These are phyloP conservation scores for Coregonus suidteri DNA, from an alignment of 2,797 vertebrate species.

Conservation along the genomic window DNA sequence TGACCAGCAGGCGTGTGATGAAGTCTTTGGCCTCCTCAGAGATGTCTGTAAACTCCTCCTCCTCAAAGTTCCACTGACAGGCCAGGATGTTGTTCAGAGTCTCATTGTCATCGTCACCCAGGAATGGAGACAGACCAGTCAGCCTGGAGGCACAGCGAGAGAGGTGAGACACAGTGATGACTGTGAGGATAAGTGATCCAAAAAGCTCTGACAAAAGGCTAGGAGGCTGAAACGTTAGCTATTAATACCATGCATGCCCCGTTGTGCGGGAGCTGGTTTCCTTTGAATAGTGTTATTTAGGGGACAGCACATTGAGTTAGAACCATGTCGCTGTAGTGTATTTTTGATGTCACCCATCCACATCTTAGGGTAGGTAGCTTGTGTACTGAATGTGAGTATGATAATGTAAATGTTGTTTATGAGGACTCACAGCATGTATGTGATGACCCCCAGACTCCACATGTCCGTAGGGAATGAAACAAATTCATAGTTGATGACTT, in stretches of 20 bases:
- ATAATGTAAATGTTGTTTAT: not conserved
- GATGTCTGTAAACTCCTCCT: slow-evolving; percentile 86
- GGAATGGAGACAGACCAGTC: slow-evolving; percentile 92
- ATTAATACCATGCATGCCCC: too few species aligned
- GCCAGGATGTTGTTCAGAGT: slow-evolving; percentile 94
- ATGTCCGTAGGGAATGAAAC: slow-evolving; percentile 98
- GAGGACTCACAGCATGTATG: slow-evolving; percentile 93
- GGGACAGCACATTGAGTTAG: not conserved
- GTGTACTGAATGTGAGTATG: not conserved
- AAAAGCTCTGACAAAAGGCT: too few species aligned
- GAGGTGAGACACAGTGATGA: not conserved
- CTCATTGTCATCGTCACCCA: slow-evolving; percentile 94
- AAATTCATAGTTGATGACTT: slow-evolving; percentile 98
- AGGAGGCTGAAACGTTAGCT: too few species aligned
- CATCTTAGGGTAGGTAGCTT: too few species aligned
- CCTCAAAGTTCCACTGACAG: slow-evolving; percentile 93
- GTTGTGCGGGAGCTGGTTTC: too few species aligned
- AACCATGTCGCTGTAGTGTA: not conserved
- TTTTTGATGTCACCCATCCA: not conserved
- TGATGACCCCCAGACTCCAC: slow-evolving; percentile 97
- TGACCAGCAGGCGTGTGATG: slow-evolving; percentile 91
- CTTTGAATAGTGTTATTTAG: not conserved
- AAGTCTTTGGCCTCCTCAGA: slow-evolving; percentile 95
- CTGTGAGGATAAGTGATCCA: not conserved
- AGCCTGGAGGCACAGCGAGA: slow-evolving; percentile 72